phyloP scores from a whole-genome alignment of 2,888 invertebrate genomes.

The Andrena bicolor region DNA sequence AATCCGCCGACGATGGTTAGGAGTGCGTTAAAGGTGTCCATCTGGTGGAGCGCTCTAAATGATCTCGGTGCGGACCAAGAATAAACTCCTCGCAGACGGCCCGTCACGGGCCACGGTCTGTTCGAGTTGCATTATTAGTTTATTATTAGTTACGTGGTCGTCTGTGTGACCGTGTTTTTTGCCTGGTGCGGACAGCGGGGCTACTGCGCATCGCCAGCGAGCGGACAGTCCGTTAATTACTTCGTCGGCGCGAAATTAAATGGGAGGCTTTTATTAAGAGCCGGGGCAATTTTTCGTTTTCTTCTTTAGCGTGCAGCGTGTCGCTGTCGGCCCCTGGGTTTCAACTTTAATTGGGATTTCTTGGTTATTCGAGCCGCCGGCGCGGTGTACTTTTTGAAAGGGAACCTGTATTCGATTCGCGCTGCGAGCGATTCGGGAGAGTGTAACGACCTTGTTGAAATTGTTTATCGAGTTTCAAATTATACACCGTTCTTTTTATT shows the following conservation, averaged over 20 bases:
- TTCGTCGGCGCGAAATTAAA: slow-evolving; percentile 42
- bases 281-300: slow-evolving; percentile 4
- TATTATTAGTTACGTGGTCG: slow-evolving; percentile 47
- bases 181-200: slow-evolving; percentile 29
- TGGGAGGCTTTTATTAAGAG: slow-evolving; percentile 30
- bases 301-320: not conserved
- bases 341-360: slow-evolving; percentile 2
- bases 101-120: slow-evolving; percentile 19
- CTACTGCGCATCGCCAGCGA: slow-evolving; percentile 8
- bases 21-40: not conserved
- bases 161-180: slow-evolving; percentile 27
- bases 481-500: too few relatives aligned
- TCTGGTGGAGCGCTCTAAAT: slow-evolving; percentile 22
- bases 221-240: slow-evolving; percentile 49
- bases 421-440: not conserved
- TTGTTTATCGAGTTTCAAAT: too few relatives aligned
- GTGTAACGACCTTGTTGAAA: too few relatives aligned
- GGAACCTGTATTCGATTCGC: too few relatives aligned
- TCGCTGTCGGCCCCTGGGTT: not conserved
- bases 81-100: slow-evolving; percentile 31
- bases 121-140: slow-evolving; percentile 55
- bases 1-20: not conserved
- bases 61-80: slow-evolving; percentile 23
- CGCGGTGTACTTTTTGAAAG: not conserved
- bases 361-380: not conserved